These are phyloP conservation scores for Chiridota heheva DNA, from an alignment of 35 echinoderm and acorn worm genomes.

Conservation along the genomic window DNA sequence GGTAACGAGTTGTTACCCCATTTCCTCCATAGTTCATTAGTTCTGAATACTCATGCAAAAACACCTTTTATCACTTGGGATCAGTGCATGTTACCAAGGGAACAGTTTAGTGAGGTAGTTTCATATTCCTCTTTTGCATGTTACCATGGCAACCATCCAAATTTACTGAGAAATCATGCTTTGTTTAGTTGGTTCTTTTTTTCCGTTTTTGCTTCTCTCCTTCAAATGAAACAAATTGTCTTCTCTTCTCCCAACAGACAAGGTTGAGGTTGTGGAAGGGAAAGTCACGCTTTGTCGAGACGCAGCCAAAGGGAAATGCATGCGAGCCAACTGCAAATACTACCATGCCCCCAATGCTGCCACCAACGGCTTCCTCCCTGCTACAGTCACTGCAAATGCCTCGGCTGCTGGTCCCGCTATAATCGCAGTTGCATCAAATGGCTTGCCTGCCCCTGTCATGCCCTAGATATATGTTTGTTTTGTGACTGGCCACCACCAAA, in stretches of 20 bases:
- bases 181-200: background rate
- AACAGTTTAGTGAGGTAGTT: too few species aligned
- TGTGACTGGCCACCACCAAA: too few species aligned
- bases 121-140: constrained; percentile 5
- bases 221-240: constrained; percentile 1
- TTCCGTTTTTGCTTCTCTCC: constrained; percentile 22
- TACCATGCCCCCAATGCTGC: constrained; percentile 82
- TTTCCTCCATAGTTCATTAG: too few species aligned
- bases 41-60: too few species aligned
- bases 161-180: constrained; percentile 18
- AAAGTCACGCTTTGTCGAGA: constrained; percentile 99
- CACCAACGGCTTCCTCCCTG: constrained; percentile 45
- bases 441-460: too few species aligned
- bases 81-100: too few species aligned
- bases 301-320: constrained; percentile 98
- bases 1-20: too few species aligned
- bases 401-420: constrained; percentile 56
- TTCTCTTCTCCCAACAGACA: constrained; percentile 77
- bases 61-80: too few species aligned
- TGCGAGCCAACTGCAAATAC: constrained; percentile 99
- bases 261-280: constrained; percentile 97
- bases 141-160: constrained; percentile 24
- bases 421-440: constrained; percentile 43
- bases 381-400: constrained; percentile 46
- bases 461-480: too few species aligned